Percentiles rank a stretch among this genome's conserved stretches.
phyloP scores from a whole-genome alignment of 2,888 invertebrate species.

The Hydriomena furcata region DNA sequence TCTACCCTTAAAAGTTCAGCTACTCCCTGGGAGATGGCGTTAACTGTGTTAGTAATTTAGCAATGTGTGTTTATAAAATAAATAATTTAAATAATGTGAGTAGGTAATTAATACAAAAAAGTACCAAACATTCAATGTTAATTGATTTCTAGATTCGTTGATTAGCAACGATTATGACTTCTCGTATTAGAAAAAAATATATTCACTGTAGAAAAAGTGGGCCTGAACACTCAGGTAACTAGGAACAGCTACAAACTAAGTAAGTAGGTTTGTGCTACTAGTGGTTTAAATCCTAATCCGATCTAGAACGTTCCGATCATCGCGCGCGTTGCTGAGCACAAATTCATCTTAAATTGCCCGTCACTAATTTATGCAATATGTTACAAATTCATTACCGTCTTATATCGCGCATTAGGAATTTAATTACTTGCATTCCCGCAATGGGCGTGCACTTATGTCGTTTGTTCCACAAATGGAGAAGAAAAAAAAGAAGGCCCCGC shows the following conservation, averaged over 20 bases:
- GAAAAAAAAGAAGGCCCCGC: slow-evolving; percentile 57
- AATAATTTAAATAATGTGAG: too few species aligned
- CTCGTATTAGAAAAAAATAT: too few species aligned
- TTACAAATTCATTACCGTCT: slow-evolving; percentile 41
- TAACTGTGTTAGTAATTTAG: background rate
- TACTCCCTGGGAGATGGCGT: slow-evolving; percentile 58
- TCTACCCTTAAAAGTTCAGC: slow-evolving; percentile 29
- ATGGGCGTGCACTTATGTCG: slow-evolving; percentile 55
- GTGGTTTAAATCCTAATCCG: slow-evolving; percentile 14
- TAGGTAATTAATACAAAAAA: background rate
- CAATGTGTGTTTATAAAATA: too few species aligned
- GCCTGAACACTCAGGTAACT: too few species aligned
- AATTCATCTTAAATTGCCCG: slow-evolving; percentile 23
- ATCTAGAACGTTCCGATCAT: slow-evolving; percentile 20
- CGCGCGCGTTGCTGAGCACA: slow-evolving; percentile 23
- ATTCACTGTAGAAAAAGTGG: too few species aligned
- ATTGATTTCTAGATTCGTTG: too few species aligned
- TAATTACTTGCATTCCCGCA: slow-evolving; percentile 52
- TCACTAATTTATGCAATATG: slow-evolving; percentile 28
- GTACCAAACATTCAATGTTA: too few species aligned
- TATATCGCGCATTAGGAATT: slow-evolving; percentile 45
- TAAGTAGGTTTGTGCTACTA: too few species aligned
- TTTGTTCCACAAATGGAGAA: slow-evolving; percentile 59
- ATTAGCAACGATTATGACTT: too few species aligned
- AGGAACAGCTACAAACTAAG: too few species aligned